Conservation (phyloP, 2,888 invertebrate species). For the Dexiosoma caninum region DNA sequence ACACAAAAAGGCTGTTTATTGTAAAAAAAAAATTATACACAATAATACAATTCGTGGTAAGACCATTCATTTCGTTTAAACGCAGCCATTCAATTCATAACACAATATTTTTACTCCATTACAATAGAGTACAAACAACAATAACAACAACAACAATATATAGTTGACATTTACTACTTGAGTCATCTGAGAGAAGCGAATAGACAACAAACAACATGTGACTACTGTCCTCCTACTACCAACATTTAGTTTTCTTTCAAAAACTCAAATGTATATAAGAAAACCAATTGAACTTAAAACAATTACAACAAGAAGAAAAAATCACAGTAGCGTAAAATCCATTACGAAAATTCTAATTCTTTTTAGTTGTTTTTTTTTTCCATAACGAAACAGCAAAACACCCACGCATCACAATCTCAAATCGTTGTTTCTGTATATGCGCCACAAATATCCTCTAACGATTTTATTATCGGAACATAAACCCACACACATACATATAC, state of each 20-base stretch:
- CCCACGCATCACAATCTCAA: slow-evolving; percentile 50
- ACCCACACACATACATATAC: neutral
- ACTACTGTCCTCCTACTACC: slow-evolving; percentile 6
- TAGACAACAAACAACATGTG: neutral
- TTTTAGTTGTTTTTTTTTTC: neutral
- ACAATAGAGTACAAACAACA: neutral
- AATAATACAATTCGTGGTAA: too few relatives aligned
- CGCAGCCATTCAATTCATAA: slow-evolving; percentile 26
- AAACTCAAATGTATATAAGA: neutral
- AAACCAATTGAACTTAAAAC: neutral
- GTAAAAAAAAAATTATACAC: too few relatives aligned
- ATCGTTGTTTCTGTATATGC: slow-evolving; percentile 46
- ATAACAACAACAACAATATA: neutral
- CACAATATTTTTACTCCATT: slow-evolving; percentile 32
- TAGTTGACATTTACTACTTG: slow-evolving; percentile 1
- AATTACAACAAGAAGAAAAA: slow-evolving; percentile 6
- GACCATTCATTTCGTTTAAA: too few relatives aligned
- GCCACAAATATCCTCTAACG: slow-evolving; percentile 44
- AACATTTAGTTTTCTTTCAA: neutral
- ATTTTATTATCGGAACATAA: slow-evolving; percentile 41
- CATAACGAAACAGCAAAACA: slow-evolving; percentile 52
- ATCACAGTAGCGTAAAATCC: slow-evolving; percentile 74
- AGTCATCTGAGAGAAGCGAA: slow-evolving; percentile 24
- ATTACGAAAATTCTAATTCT: slow-evolving; percentile 67
- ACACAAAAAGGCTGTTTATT: neutral